Base-by-base conservation (phyloP, 1,140 invertebrate species). In the Eumeta japonica region DNA sequence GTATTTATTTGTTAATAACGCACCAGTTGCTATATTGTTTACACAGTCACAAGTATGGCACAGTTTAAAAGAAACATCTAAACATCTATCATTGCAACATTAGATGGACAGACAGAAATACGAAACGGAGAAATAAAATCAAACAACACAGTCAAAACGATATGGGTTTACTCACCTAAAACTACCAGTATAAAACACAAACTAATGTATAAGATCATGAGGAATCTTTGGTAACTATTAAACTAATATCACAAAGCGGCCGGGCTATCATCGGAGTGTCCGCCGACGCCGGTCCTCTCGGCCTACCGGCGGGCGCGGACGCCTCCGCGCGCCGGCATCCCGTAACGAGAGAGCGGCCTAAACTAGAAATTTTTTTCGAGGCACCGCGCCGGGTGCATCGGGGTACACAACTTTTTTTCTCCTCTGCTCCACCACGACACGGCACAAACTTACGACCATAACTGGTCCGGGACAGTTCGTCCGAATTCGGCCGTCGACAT, bases 131-230 rank as follows among this genome's bases (percentile, higher is more conserved):
- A n/a, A n/a, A n/a, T n/a, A n/a, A n/a, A n/a, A n/a, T n/a, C n/a
- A n/a, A n/a, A n/a, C n/a, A n/a, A n/a, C n/a, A n/a, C n/a, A n/a
- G n/a, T n/a, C n/a, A n/a, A n/a, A n/a, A n/a, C n/a, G n/a, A n/a
- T n/a, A n/a, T n/a, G n/a, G n/a, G n/a, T n/a, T n/a, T n/a, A 67
- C 68, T 73, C 35, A 73, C 68, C 68, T 73, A 73, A 68, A 61
- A 73, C 68, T 71, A 73, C 66, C 55, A 73, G 63, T 71, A 73
- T 73, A 53, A 73, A 73, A 65, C 68, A 73, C 62, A 73, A 60
- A 60, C 64, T 70, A 65, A 73, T 73, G 62, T 73, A 73, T 54
- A 73, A 73, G 68, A 73, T 73, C 68, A 73, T 73, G 50, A 73
- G 68, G 68, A 73, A 61, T 73, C 65, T 70, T 73, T 73, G 65